Evolutionary conservation across 2,113 vertebrate genomes (phyloP), one percentile per base, ranked within the genome.

Genomic region (Paratilapia polleni): DNA sequence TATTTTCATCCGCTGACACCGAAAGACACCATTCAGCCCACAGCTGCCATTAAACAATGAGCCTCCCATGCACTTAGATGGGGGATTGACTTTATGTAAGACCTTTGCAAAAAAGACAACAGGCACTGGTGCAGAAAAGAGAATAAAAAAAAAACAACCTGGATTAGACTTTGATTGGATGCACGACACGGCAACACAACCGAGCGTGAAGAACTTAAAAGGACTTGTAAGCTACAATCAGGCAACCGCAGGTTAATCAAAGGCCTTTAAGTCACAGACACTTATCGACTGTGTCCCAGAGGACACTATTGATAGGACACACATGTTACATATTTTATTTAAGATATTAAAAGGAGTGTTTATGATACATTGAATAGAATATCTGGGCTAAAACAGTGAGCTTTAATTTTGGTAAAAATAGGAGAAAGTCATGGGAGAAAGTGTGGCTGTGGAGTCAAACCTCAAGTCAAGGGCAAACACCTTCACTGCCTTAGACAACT

Each of bases 91-190:
- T 90, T 84, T 19, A 85, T 87, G 36, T 91, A 88, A 88, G 87
- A 90, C 83, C 77, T 81, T 85, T 90, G 83, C 17, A 82, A 88
- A 86, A 92, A 80, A n/a, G 82, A 93, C 93, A 93, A 93, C 88
- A 89, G 61, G 80, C 81, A 90, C 93, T 90, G 86, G 82, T 78
- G 60, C 43, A 70, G 78, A 60, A 83, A 84, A 80, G 56, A 49
- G 41, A 17, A 19, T 68, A 81, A 79, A 78, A 87, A 86, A 84
- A 19, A 12, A 13, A 11, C 66, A 70, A 41, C 34, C 75, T 12
- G 64, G 83, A 90, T 91, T 81, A 91, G 68, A 36, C 36, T 89
- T 85, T 84, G 87, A 92, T 89, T 83, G 84, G 34, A 87, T 60
- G 3, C 14, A 11, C 31, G 36, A 66, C 57, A 24, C 4, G 5